A percentile compares a stretch with the other conserved stretches of the same genome.
Conservation (phyloP, 2,797 vertebrate species). For the Paedocypris micromegethes region DNA sequence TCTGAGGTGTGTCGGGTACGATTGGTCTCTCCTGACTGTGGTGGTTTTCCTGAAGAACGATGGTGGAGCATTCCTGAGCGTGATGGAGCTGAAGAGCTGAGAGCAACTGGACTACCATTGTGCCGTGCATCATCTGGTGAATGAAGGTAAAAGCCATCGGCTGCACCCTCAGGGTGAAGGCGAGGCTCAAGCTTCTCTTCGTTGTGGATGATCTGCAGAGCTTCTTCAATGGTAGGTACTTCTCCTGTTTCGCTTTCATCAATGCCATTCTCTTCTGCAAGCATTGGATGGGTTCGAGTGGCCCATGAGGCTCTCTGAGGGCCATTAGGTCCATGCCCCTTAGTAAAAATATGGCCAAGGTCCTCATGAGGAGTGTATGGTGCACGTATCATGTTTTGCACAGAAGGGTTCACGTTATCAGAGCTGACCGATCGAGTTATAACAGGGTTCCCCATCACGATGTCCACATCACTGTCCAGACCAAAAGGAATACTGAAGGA, state of each 20-base stretch:
- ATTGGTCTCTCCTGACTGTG: conserved; percentile 32
- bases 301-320: conserved; percentile 70
- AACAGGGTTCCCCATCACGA: conserved; percentile 87
- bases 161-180: conserved; percentile 84
- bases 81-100: conserved; percentile 68
- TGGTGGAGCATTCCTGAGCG: conserved; percentile 66
- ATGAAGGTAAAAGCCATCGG: conserved; percentile 88
- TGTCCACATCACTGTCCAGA: conserved; percentile 89
- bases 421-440: conserved; percentile 85
- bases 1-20: conserved; percentile 67
- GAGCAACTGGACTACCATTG: conserved; percentile 49
- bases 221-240: conserved; percentile 88
- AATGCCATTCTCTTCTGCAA: conserved; percentile 70
- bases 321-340: conserved; percentile 57
- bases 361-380: conserved; percentile 63
- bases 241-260: conserved; percentile 65
- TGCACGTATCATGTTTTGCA: conserved; percentile 52
- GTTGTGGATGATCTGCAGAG: conserved; percentile 89
- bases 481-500: conserved; percentile 95
- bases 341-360: conserved; percentile 55
- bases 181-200: conserved; percentile 82
- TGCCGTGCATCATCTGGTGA: conserved; percentile 73
- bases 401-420: conserved; percentile 74
- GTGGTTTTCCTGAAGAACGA: conserved; percentile 49
- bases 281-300: conserved; percentile 55